Percentiles rank a stretch among this genome's conserved stretches.
Conservation (phyloP, 2,888 invertebrate genomes). For the Chloromyia formosa region DNA sequence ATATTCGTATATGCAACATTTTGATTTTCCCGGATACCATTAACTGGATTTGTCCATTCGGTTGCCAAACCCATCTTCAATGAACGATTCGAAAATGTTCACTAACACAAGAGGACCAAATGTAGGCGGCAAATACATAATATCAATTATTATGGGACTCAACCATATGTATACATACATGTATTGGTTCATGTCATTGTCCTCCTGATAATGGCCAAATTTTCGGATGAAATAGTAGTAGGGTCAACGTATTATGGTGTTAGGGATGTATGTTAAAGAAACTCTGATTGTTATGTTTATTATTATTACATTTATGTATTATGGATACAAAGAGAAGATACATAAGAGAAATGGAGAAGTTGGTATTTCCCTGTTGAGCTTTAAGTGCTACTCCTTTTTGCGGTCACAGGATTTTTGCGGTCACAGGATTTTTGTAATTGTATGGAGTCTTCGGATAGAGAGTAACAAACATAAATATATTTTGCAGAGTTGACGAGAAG, state of each 20-base stretch:
- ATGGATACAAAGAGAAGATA: no score
- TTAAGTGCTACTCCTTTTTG: no score
- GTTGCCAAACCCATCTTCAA: neutral
- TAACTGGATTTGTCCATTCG: neutral
- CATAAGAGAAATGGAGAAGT: no score
- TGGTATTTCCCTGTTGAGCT: neutral
- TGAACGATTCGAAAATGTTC: neutral
- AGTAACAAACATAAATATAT: no score
- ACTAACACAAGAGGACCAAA: neutral
- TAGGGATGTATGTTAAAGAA: neutral
- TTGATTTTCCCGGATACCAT: neutral
- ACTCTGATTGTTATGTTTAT: constrained; percentile 11
- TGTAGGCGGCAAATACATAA: neutral
- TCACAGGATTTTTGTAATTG: no score
- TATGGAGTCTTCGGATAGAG: no score
- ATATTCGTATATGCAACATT: neutral
- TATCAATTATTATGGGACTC: constrained; percentile 5
- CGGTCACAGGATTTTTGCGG: no score
- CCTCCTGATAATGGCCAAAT: constrained; percentile 15
- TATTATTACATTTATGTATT: constrained; percentile 1
- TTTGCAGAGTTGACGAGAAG: no score
- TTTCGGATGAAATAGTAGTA: constrained; percentile 27
- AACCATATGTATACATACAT: neutral
- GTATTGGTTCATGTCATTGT: neutral
- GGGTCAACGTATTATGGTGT: constrained; percentile 21